These are phyloP conservation scores for Drosophila setosimentum DNA, from an alignment of 2,888 invertebrate genomes.

Conservation along the genomic window DNA sequence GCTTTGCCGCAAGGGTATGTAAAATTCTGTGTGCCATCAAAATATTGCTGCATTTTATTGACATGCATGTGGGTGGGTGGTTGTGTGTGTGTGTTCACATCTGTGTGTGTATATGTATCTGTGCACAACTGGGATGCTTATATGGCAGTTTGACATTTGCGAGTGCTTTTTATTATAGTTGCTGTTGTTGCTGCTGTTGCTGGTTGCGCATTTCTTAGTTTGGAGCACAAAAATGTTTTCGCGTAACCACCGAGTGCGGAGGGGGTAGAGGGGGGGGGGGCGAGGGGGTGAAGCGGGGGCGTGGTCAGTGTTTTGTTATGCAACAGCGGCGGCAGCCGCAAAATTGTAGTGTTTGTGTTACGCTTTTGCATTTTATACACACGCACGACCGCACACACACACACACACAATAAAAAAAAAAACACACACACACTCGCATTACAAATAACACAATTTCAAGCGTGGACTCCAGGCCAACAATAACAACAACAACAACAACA, in stretches of 20 bases:
- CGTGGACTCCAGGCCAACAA: conserved; percentile 37
- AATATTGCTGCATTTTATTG: conserved; percentile 63
- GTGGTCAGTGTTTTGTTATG: conserved; percentile 52
- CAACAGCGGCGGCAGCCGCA: conserved; percentile 31
- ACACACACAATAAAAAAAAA: conserved; percentile 12
- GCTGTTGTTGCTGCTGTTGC: conserved; percentile 21
- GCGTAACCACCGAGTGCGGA: conserved; percentile 40
- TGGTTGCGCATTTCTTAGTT: conserved; percentile 46
- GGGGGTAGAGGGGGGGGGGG: too few relatives aligned
- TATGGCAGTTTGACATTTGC: conserved; percentile 48
- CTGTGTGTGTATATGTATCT: conserved; percentile 4
- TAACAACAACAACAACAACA: conserved; percentile 13
- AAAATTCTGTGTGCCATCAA: not conserved
- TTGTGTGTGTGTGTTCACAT: conserved; percentile 16
- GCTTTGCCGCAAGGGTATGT: not conserved
- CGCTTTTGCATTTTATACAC: conserved; percentile 62
- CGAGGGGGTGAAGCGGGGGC: too few relatives aligned
- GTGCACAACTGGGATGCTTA: conserved; percentile 46
- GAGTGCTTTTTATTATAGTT: conserved; percentile 23
- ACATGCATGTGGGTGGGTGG: conserved; percentile 63
- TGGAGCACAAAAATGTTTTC: conserved; percentile 37
- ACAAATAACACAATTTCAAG: conserved; percentile 51
- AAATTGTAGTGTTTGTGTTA: conserved; percentile 52
- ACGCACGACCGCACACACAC: conserved; percentile 34
- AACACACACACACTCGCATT: conserved; percentile 28